A percentile compares a stretch with the other conserved stretches of the same genome.
Evolutionary conservation across 2,888 invertebrate genomes (phyloP).

Genomic region (Mythimna lalbum): DNA sequence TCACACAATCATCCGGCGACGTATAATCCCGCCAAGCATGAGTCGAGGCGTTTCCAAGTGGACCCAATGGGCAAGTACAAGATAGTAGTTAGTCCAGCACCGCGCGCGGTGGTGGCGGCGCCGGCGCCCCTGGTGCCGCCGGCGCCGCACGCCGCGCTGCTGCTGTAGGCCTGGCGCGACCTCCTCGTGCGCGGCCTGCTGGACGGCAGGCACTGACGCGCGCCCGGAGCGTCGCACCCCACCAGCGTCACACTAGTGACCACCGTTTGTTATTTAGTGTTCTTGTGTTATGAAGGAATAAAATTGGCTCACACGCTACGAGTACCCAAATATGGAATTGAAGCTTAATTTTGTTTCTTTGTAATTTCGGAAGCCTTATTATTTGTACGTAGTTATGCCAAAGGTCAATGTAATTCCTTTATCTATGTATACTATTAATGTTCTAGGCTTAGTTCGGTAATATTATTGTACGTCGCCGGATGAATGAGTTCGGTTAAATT

Average conservation of each 20-base stretch:
- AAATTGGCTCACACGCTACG: conserved; percentile 43
- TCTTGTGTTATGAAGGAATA: conserved; percentile 49
- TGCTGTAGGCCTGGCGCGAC: conserved; percentile 90
- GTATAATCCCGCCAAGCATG: conserved; percentile 86
- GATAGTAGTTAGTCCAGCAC: conserved; percentile 80
- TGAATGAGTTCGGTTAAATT: conserved; percentile 32
- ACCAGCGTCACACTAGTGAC: conserved; percentile 30
- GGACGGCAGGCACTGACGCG: conserved; percentile 82
- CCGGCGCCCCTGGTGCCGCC: conserved; percentile 77
- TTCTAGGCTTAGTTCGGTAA: conserved; percentile 46
- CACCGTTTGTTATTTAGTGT: conserved; percentile 40
- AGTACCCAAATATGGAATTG: conserved; percentile 31
- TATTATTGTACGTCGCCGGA: conserved; percentile 49
- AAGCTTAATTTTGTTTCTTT: conserved; percentile 56
- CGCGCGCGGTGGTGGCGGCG: conserved; percentile 68
- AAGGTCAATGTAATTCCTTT: conserved; percentile 63
- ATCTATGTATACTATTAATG: conserved; percentile 53
- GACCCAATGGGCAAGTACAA: conserved; percentile 89
- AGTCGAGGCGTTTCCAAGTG: conserved; percentile 85
- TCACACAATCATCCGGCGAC: conserved; percentile 87
- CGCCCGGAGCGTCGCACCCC: conserved; percentile 81
- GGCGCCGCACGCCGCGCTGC: conserved; percentile 83
- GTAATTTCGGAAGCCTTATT: conserved; percentile 67
- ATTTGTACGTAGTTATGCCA: conserved; percentile 66
- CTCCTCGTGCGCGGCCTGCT: conserved; percentile 88